Evolutionary conservation across 1,140 invertebrate species (phyloP).

Genomic region (Aphaenogaster floridana): DNA sequence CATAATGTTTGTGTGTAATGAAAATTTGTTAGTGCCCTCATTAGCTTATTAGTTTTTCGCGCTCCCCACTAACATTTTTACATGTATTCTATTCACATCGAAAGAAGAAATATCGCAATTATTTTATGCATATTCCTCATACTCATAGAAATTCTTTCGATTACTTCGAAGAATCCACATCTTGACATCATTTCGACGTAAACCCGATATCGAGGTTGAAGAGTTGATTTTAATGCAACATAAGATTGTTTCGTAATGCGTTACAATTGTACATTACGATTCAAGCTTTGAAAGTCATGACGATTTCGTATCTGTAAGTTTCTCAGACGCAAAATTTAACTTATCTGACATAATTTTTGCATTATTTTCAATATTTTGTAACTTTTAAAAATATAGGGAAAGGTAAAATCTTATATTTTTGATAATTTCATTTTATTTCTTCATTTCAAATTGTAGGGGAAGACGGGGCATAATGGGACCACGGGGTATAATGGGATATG

Average conservation of each 20-base stretch:
- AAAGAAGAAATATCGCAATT: neutral
- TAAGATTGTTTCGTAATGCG: neutral
- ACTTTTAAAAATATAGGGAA: neutral
- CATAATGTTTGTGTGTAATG: conserved; percentile 4
- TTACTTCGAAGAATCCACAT: neutral
- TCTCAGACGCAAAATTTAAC: neutral
- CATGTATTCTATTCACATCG: neutral
- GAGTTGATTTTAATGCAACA: neutral
- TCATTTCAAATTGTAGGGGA: neutral
- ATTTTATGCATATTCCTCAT: neutral
- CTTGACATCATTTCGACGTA: neutral
- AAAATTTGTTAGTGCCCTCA: neutral
- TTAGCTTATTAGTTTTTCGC: neutral
- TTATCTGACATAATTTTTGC: too few relatives aligned
- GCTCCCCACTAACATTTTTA: neutral
- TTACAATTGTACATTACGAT: neutral
- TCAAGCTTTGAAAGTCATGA: neutral
- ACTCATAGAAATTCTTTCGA: neutral
- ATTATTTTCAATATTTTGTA: neutral
- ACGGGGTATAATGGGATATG: too few relatives aligned
- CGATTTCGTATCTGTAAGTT: neutral
- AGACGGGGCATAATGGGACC: too few relatives aligned
- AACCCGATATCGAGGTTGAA: neutral
- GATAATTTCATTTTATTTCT: neutral
- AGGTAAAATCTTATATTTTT: neutral